Base-by-base conservation (phyloP, 2,113 vertebrate species). In the Trichechus manatus region DNA sequence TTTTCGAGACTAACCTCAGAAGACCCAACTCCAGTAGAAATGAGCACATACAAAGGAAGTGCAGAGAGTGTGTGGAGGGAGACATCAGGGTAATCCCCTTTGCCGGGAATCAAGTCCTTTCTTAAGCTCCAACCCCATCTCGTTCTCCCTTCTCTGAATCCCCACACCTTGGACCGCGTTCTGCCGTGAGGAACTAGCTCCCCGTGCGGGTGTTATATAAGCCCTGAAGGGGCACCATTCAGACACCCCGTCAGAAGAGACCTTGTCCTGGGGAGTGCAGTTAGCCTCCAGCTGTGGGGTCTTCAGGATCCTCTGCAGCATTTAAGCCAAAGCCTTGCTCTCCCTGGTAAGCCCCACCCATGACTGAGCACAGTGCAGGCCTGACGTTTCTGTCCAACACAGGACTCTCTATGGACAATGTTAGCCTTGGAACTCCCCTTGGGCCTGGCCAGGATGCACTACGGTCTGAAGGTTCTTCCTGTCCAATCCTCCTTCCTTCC, bases 11-110 rank as follows among this genome's bases (percentile, higher is more conserved):
- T 33, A n/a, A 31, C 33, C 0, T 53, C 29, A 36, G 39, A 39
- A 70, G 27, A 25, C 0, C 0, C 31, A 44, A 78, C 66, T 13
- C n/a, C 3, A 8, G 27, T 0, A 27, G 22, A 42, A 36, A 87
- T 4, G 19, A 66, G n/a, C 25, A 2, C 10, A 0, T 0, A 19
- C 50, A 6, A 9, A n/a, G 2, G 19, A 74, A 53, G 15, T 42
- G 44, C 63, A 42, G 20, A 42, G 74, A 78, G 25, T 1, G 1
- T 2, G 13, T 19, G 33, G 61, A 27, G 22, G 74, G 66, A 15
- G 14, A 33, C 14, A 6, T 13, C 66, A 15, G 31, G 33, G 22
- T 9, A 22, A 39, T 17, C 66, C n/a, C 33, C 63, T 59, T 31
- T 31, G 53, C 20, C 42, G 4, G 22, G 77, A 29, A 36, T 0